phyloP scores from a whole-genome alignment of 2,888 invertebrate genomes.

The Nomada goodeniana region DNA sequence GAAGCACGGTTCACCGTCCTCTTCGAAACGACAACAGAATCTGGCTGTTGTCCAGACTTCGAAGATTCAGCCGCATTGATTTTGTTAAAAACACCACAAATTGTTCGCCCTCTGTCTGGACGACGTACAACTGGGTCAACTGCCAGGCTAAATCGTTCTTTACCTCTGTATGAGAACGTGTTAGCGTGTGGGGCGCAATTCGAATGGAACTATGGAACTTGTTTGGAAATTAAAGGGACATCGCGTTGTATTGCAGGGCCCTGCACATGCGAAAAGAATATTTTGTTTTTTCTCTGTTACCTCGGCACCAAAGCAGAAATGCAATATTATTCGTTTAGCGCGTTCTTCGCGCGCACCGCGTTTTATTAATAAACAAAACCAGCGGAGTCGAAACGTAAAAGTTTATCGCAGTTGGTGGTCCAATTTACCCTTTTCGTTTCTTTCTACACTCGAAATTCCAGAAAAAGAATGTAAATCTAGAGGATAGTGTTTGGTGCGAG shows the following conservation, averaged over 20 bases:
- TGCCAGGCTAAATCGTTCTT: conserved; percentile 28
- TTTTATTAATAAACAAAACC: neutral
- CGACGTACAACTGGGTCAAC: conserved; percentile 31
- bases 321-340: neutral
- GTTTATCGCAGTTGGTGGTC: neutral
- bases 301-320: neutral
- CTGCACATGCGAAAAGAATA: neutral
- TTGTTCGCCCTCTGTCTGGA: conserved; percentile 48
- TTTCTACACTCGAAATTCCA: neutral
- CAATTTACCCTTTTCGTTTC: neutral
- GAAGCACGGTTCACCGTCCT: conserved; percentile 46
- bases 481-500: neutral
- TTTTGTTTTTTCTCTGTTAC: neutral
- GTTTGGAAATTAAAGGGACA: neutral
- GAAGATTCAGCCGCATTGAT: conserved; percentile 66
- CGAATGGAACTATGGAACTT: too few relatives aligned
- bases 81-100: conserved; percentile 68
- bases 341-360: neutral
- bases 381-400: neutral
- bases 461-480: neutral
- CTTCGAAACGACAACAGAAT: conserved; percentile 56
- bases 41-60: conserved; percentile 70
- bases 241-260: neutral
- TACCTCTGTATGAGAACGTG: too few relatives aligned
- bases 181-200: too few relatives aligned